These are phyloP conservation scores for Oncopeltus fasciatus DNA, from an alignment of 1,140 invertebrate genomes.

Conservation along the genomic window DNA sequence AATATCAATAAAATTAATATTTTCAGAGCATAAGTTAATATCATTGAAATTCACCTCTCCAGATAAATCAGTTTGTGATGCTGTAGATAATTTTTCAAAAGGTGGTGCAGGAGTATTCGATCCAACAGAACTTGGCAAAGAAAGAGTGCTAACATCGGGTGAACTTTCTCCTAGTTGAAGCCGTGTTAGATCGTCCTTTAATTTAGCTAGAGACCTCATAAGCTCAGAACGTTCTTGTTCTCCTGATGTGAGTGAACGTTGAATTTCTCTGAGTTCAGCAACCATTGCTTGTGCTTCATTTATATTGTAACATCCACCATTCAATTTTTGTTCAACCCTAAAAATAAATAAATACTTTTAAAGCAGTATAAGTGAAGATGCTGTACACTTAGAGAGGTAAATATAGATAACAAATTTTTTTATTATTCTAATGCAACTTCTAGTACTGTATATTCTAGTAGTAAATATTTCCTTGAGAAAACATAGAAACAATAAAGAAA, in stretches of 20 bases:
- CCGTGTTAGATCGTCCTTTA: slow-evolving; percentile 82
- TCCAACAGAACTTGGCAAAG: slow-evolving; percentile 42
- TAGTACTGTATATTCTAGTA: no score
- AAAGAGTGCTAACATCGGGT: slow-evolving; percentile 68
- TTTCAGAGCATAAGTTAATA: no score
- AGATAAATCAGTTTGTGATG: slow-evolving; percentile 87
- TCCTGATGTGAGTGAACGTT: slow-evolving; percentile 74
- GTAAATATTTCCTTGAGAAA: no score
- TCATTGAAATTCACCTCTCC: slow-evolving; percentile 58
- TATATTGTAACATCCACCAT: slow-evolving; percentile 75
- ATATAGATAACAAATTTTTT: no score
- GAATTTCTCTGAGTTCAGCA: slow-evolving; percentile 80
- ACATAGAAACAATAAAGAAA: no score
- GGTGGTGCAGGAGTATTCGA: slow-evolving; percentile 2
- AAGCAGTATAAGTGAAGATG: no score
- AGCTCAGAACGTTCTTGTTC: slow-evolving; percentile 86
- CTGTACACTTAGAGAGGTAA: no score
- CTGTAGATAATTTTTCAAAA: slow-evolving; percentile 67
- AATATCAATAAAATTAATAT: no score
- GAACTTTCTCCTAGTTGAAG: slow-evolving; percentile 66
- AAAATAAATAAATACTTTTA: no score
- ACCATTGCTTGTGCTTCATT: slow-evolving; percentile 87
- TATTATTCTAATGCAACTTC: no score
- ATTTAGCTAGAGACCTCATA: slow-evolving; percentile 80
- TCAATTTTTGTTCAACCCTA: slow-evolving; percentile 84